Base-by-base conservation (phyloP, 2,113 vertebrate species). In the Paraplagusia blochii region DNA sequence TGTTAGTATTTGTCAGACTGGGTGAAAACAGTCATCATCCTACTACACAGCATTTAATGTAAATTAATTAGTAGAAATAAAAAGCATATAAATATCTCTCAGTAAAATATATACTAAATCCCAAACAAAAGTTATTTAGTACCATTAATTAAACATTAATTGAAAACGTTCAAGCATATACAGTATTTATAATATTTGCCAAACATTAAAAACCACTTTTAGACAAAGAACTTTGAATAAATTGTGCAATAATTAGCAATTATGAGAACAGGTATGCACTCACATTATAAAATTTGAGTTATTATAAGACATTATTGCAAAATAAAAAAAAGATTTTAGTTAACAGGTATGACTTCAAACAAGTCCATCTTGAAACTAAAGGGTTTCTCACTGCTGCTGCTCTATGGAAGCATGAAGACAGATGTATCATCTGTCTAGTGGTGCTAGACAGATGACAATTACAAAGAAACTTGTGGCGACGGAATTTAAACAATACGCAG, bases 201-300 rank as follows among this genome's bases (percentile, higher is more conserved):
- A 79, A 77, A 72, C 51, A 79, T 70, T 74, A 53, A 82, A 62
- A 69, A 69, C 53, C 68, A 65, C 44, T 56, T 69, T 80, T 54
- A 82, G 68, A 71, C 63, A 68, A 61, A 60, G 69, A 71, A 78
- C 64, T 80, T 40, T 61, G 63, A 74, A 53, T 70, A 54, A 82
- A 77, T 68, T 77, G 81, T 84, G 80, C 81, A 87, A 88, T 81
- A 71, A 76, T 45, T 69, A 77, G 83, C 81, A 80, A 73, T 79
- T 66, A 33, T 45, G 70, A 77, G 74, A 74, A 61, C 76, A 65
- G 55, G 45, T 72, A 48, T 72, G 65, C 74, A 38, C 72, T 75
- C 62, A 49, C 62, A 55, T 58, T 57, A 72, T 44, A 50, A 66
- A 43, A 71, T 49, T 76, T 42, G 68, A 61, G 64, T 38, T 12